phyloP scores from a whole-genome alignment of 1,140 invertebrate species.

The Bicyclus anynana region DNA sequence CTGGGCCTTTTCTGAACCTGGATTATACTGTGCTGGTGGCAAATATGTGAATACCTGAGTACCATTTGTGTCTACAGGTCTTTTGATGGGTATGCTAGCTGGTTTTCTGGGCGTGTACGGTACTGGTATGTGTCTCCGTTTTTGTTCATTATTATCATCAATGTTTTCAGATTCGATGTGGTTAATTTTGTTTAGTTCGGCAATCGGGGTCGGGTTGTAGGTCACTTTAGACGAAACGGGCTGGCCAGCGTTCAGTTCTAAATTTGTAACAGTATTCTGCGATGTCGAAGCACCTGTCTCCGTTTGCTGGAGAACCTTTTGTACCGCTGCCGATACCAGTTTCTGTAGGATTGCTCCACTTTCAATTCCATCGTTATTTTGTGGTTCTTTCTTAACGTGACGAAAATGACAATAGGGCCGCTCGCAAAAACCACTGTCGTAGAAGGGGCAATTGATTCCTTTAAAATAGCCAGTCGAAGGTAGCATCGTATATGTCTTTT shows the following conservation, averaged over 20 bases:
- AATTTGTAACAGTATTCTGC: constrained; percentile 16
- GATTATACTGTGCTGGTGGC: constrained; percentile 62
- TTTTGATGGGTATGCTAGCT: constrained; percentile 52
- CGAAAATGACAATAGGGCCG: constrained; percentile 93
- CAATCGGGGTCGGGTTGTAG: constrained; percentile 75
- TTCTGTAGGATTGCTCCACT: constrained; percentile 69
- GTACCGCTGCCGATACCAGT: constrained; percentile 70
- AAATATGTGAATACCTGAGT: constrained; percentile 61
- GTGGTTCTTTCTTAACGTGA: constrained; percentile 83
- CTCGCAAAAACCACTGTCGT: constrained; percentile 85
- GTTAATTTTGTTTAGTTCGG: constrained; percentile 71
- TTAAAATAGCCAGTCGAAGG: constrained; percentile 92
- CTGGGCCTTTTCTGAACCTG: constrained; percentile 53
- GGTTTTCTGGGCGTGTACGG: constrained; percentile 74
- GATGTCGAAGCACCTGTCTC: constrained; percentile 35
- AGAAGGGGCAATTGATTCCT: constrained; percentile 90
- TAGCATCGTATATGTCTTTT: constrained; percentile 80
- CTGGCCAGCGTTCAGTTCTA: constrained; percentile 18
- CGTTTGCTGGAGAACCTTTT: constrained; percentile 68
- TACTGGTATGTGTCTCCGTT: constrained; percentile 69
- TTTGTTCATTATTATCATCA: constrained; percentile 54
- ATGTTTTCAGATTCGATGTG: constrained; percentile 43
- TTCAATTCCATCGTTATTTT: constrained; percentile 60
- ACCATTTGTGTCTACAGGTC: constrained; percentile 51
- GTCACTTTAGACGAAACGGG: constrained; percentile 47